Percentiles rank a stretch among this genome's conserved stretches.
These are phyloP conservation scores for Hydropsyche tenuis DNA, from an alignment of 1,140 invertebrate genomes.

Conservation along the genomic window DNA sequence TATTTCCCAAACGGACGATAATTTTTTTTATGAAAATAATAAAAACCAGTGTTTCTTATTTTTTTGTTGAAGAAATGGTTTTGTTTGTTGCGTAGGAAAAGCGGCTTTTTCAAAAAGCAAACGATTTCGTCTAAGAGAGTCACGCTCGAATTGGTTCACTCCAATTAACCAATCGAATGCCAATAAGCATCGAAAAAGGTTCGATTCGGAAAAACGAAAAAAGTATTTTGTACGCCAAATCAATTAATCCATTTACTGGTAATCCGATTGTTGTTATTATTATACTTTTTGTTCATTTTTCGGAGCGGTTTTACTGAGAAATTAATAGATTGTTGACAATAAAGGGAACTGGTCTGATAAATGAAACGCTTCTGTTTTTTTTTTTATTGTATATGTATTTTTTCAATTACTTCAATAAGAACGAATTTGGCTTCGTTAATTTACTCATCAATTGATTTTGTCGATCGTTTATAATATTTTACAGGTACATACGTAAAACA, in stretches of 20 bases:
- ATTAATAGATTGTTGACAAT: constrained; percentile 5
- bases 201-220: too few relatives aligned
- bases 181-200: constrained; percentile 9
- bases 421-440: constrained; percentile 14
- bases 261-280: neutral
- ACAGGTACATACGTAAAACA: constrained; percentile 41
- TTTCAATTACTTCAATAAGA: constrained; percentile 17
- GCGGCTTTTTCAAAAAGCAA: neutral
- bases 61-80: too few relatives aligned
- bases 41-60: too few relatives aligned
- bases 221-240: neutral
- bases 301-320: neutral
- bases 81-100: too few relatives aligned
- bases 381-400: neutral
- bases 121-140: constrained; percentile 4
- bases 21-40: too few relatives aligned
- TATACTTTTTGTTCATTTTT: neutral
- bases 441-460: constrained; percentile 26
- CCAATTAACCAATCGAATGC: constrained; percentile 19
- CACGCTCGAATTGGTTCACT: constrained; percentile 13
- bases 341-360: neutral
- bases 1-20: too few relatives aligned
- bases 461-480: constrained; percentile 30
- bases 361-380: constrained; percentile 6
- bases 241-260: constrained; percentile 20